A percentile compares a stretch with the other conserved stretches of the same genome.
Evolutionary conservation across 2,888 invertebrate genomes (phyloP).

Genomic region (Acleris laterana): DNA sequence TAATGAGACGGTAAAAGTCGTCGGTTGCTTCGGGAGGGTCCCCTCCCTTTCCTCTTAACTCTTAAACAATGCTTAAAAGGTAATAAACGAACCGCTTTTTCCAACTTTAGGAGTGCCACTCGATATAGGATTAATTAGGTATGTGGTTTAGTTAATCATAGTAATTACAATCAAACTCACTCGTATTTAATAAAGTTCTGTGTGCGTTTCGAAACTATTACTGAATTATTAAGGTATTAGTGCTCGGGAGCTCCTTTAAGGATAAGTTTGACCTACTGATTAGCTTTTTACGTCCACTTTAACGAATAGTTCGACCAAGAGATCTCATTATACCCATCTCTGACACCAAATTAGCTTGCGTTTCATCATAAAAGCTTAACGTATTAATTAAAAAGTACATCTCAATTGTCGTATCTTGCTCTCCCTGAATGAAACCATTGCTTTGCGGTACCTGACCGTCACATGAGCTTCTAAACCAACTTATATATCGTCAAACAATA

Average conservation of each 20-base stretch:
- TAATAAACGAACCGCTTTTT: slow-evolving; percentile 78
- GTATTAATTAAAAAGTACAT: too few relatives aligned
- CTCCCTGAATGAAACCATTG: too few relatives aligned
- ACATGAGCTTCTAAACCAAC: slow-evolving; percentile 48
- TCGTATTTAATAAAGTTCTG: slow-evolving; percentile 18
- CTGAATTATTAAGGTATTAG: slow-evolving; percentile 20
- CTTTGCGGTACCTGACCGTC: neutral
- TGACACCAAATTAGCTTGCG: slow-evolving; percentile 9
- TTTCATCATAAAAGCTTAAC: neutral
- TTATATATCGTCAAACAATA: slow-evolving; percentile 63
- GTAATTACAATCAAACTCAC: slow-evolving; percentile 56
- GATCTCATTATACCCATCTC: neutral
- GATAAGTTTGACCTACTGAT: too few relatives aligned
- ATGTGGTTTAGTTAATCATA: slow-evolving; percentile 54
- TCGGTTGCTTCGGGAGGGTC: slow-evolving; percentile 58
- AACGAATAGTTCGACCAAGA: too few relatives aligned
- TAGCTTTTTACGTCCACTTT: too few relatives aligned
- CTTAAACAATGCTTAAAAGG: slow-evolving; percentile 79
- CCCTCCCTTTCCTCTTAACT: slow-evolving; percentile 66
- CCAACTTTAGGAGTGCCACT: slow-evolving; percentile 45
- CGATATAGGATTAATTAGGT: slow-evolving; percentile 48
- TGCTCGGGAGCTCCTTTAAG: slow-evolving; percentile 2
- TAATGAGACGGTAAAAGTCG: slow-evolving; percentile 76
- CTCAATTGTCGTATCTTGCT: too few relatives aligned
- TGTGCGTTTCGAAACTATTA: slow-evolving; percentile 23